Evolutionary conservation across 2,797 vertebrate species (phyloP).

Genomic region (Enteromius unitaeniatus): DNA sequence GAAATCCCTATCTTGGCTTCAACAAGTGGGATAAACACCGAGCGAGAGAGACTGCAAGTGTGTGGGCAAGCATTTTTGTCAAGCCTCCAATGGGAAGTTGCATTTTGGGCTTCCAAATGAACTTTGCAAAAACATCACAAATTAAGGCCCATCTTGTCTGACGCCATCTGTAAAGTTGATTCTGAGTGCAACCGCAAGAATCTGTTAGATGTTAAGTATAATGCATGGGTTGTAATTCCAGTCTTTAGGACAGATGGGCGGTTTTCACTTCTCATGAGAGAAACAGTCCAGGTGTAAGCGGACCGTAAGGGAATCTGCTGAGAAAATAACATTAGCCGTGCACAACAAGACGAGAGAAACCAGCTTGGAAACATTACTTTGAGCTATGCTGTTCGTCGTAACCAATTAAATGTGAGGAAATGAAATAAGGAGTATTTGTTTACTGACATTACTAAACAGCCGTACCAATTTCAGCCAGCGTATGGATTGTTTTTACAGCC

Average conservation of each 20-base stretch:
- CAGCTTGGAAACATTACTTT: constrained; percentile 9
- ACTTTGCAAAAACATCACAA: constrained; percentile 53
- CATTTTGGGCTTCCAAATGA: constrained; percentile 73
- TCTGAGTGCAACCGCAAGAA: background rate
- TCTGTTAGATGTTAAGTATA: background rate
- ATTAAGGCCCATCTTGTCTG: constrained; percentile 4
- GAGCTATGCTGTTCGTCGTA: constrained; percentile 33
- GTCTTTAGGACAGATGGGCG: constrained; percentile 8
- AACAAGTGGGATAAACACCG: constrained; percentile 25
- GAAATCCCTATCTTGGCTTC: constrained; percentile 30
- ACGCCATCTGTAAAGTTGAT: background rate
- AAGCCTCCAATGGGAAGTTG: constrained; percentile 76
- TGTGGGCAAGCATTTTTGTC: constrained; percentile 61
- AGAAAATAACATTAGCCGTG: background rate
- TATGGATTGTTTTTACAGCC: constrained; percentile 15
- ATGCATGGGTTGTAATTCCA: background rate
- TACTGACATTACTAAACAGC: constrained; percentile 45
- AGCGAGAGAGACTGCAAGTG: constrained; percentile 26
- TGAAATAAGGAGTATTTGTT: constrained; percentile 28
- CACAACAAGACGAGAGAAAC: background rate
- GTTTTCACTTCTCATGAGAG: constrained; percentile 25
- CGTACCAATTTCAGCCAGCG: background rate
- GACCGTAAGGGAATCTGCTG: constrained; percentile 3
- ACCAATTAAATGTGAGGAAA: constrained; percentile 32
- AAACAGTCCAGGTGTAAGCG: background rate